Evolutionary conservation across 2,888 invertebrate genomes (phyloP).

Genomic region (Andrena hattorfiana): DNA sequence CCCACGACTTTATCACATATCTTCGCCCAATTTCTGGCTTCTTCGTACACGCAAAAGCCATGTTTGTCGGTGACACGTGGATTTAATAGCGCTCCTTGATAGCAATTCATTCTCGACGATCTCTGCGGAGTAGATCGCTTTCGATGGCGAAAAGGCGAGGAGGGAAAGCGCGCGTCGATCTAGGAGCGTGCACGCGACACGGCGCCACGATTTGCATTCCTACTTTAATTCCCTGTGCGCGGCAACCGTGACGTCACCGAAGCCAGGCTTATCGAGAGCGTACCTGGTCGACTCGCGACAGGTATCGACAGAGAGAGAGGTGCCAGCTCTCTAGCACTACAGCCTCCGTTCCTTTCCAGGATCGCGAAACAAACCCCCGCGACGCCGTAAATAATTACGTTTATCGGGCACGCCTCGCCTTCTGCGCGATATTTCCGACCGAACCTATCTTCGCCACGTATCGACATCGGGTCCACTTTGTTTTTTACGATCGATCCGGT

Average conservation of each 20-base stretch:
- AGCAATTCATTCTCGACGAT: too few relatives aligned
- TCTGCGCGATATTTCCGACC: constrained; percentile 20
- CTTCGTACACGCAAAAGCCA: too few relatives aligned
- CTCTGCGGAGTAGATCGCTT: background rate
- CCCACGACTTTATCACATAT: too few relatives aligned
- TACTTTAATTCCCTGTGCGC: constrained; percentile 55
- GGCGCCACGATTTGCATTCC: constrained; percentile 74
- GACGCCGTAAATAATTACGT: constrained; percentile 46
- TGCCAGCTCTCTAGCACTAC: background rate
- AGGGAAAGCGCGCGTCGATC: constrained; percentile 26
- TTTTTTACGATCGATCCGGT: constrained; percentile 3
- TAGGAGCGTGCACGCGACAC: constrained; percentile 49
- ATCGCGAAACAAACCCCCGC: constrained; percentile 18
- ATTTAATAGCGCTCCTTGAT: too few relatives aligned
- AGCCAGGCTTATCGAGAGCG: constrained; percentile 47
- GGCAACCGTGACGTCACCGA: constrained; percentile 60
- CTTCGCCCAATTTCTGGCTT: too few relatives aligned
- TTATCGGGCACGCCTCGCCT: constrained; percentile 39
- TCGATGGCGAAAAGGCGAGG: constrained; percentile 1
- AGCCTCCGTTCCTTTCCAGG: constrained; percentile 38
- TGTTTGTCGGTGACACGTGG: too few relatives aligned
- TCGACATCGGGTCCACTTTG: constrained; percentile 4
- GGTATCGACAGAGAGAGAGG: constrained; percentile 10
- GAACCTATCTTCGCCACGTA: constrained; percentile 25
- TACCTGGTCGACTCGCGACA: constrained; percentile 18